Evolutionary conservation across 2,888 invertebrate species (phyloP).

Genomic region (Dendrolimus pini): DNA sequence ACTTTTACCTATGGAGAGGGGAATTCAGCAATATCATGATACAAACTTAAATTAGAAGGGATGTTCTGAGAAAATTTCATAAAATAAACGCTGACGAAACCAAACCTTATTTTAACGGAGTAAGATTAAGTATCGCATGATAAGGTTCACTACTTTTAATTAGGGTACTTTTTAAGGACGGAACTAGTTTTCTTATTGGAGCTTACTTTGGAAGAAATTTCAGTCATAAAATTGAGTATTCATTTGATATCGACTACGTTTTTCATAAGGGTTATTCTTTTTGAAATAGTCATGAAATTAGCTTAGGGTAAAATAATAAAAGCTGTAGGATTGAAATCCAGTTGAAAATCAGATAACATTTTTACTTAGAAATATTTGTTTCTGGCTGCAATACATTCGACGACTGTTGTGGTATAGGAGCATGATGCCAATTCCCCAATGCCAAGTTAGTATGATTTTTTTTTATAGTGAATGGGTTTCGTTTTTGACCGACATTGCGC

Average conservation of each 20-base stretch:
- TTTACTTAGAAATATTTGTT: too few species aligned
- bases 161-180: background rate
- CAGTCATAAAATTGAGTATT: background rate
- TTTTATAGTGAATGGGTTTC: too few species aligned
- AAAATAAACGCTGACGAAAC: background rate
- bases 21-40: conserved; percentile 32
- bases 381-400: too few species aligned
- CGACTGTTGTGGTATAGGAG: too few species aligned
- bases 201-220: background rate
- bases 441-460: too few species aligned
- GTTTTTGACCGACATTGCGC: too few species aligned
- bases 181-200: background rate
- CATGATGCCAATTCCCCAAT: too few species aligned
- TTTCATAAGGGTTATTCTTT: background rate
- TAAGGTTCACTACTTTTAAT: background rate
- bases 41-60: conserved; percentile 43
- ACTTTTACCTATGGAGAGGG: conserved; percentile 28
- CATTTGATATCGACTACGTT: background rate
- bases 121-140: background rate
- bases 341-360: too few species aligned
- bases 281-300: too few species aligned
- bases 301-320: too few species aligned
- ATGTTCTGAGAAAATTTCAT: conserved; percentile 13
- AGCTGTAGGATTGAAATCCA: too few species aligned
- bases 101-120: background rate